A percentile compares a stretch with the other conserved stretches of the same genome.
Conservation (phyloP, 2,113 vertebrate species). For the Corythornis madagascariensis region DNA sequence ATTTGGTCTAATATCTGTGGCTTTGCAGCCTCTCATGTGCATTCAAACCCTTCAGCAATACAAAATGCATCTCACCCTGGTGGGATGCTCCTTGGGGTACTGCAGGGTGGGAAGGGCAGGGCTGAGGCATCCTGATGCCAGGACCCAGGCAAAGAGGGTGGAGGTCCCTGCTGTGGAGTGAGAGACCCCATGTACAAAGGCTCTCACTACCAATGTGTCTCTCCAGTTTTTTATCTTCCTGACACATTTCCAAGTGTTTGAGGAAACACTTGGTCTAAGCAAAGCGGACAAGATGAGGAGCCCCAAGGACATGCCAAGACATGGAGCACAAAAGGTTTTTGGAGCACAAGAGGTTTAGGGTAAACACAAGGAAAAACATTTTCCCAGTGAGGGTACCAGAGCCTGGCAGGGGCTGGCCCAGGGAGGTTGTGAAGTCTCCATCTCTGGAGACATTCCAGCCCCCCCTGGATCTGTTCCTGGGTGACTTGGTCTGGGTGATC, state of each 20-base stretch:
- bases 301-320: background rate
- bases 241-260: background rate
- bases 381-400: too few species aligned
- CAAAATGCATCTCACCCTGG: background rate
- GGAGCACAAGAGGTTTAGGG: too few species aligned
- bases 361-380: too few species aligned
- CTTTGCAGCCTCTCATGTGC: background rate
- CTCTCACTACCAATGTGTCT: background rate
- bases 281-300: background rate
- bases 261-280: background rate
- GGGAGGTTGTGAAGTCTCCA: too few species aligned
- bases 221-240: background rate
- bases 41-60: background rate
- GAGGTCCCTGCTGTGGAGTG: too few species aligned
- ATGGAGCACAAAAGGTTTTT: too few species aligned
- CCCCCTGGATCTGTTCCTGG: too few species aligned
- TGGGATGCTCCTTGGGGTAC: fast-evolving
- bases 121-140: fast-evolving
- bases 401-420: too few species aligned
- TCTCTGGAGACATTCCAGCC: too few species aligned
- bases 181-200: fast-evolving
- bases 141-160: background rate
- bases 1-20: background rate
- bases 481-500: too few species aligned
- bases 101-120: background rate